Evolutionary conservation across 2,113 vertebrate species (phyloP), one percentile per base, ranked within the genome.

Genomic region (Circaetus cinerascens): DNA sequence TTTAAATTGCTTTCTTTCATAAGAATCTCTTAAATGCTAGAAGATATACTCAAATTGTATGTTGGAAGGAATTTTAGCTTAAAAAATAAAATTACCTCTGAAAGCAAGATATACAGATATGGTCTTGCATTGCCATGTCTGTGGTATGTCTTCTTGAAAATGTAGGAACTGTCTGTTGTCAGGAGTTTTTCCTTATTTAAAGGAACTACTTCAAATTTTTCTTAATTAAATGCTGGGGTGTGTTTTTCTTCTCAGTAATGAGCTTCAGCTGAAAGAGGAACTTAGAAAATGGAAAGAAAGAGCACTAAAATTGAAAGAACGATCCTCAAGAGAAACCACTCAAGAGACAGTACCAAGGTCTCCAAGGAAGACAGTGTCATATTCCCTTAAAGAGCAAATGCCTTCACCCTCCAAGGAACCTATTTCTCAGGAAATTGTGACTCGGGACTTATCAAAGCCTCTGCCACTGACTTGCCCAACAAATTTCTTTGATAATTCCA

Each of bases 401-500:
- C 76, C 75, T 60, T 93, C 97, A 45, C 69, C 91, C 9, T 75
- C n/a, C 34, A 97, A 94, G 62, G 69, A 95, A 48, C 23, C 32
- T 22, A 1, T 29, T 71, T 85, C 90, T 74, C 86, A 73, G 30
- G 82, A 91, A 56, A 16, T 0, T 56, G 59, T 32, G 38, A 55
- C 41, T 77, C 60, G 26, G 41, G 82, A 90, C 8, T 5, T 32
- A 11, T 29, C 88, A 30, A 91, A 86, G 29, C 29, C 73, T 66
- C 38, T 74, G 34, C 78, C 86, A 30, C 82, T 48, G 36, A 77
- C 38, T 38, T 60, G n/a, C 85, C 92, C 97, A 57, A 90, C 86
- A 21, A 93, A 82, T 38, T 97, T 98, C 68, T 98, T 97, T 20
- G 97, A 97, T 91, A 97, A 97, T 85, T 97, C 97, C 13, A 76